Evolutionary conservation across 2,113 vertebrate species (phyloP), one percentile per base, ranked within the genome.

Genomic region (Orycteropus afer): DNA sequence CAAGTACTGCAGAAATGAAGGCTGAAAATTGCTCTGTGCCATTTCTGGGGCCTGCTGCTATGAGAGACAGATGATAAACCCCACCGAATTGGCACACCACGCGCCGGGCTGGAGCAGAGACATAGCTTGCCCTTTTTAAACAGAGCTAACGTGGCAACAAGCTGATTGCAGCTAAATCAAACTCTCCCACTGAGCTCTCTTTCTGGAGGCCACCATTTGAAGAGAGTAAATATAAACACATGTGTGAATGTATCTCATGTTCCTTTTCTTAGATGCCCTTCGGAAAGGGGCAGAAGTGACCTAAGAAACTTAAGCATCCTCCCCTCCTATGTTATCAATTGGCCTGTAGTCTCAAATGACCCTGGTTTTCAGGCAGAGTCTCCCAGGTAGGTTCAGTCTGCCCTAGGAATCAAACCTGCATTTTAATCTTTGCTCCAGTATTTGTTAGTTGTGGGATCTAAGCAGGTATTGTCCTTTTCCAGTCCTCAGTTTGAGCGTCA

Each of bases 141-240:
- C 95, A 86, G 97, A 98, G 95, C 93, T 83, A 96, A 97, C 96
- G 92, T 94, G 97, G 98, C 97, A 98, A 93, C 78, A 67, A 89
- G 79, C 97, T 96, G 97, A 97, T 98, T 98, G 96, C 98, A 97
- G 96, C 94, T 71, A 94, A 95, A 96, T 97, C 96, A 96, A 93
- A 96, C 8, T 65, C 93, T 96, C 92, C 92, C 89, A 96, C 80
- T 34, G 76, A 97, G 96, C 91, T 95, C 93, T 97, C 95, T 94
- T 94, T 92, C 83, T 85, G 93, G 81, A 94, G 69, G 74, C 82
- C 86, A 84, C 82, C 37, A 6, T 32, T 81, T 20, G 61, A 65
- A 92, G 89, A 49, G 74, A 76, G 29, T 93, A 94, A 94, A 96
- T 94, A 93, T 89, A 97, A 97, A 97, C 96, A 93, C 27, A 11